Base-by-base conservation (phyloP, 2,797 vertebrate genomes). In the Leuciscus waleckii region DNA sequence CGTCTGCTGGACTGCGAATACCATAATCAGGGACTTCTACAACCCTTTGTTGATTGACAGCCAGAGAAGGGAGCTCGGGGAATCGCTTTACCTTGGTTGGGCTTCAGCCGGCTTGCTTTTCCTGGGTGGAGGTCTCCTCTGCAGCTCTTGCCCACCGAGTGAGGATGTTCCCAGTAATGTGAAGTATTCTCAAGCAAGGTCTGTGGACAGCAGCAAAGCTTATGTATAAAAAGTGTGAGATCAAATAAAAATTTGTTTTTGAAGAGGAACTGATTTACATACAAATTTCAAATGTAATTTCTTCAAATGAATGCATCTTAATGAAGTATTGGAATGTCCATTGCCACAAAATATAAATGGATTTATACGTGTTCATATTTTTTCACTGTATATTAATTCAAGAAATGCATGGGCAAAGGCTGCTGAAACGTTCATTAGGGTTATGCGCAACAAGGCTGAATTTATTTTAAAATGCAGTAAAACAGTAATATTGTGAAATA, bases 11-110 rank as follows among this genome's bases (percentile, higher is more conserved):
- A 96, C 96, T 0, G 97, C 97, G 75, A 94, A 96, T 92, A 88
- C 26, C 82, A 49, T 97, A 90, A 93, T 99, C 85, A 91, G n/a
- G 1, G 88, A 97, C 26, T 98, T 98, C 94, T 97, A 98, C 95
- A 95, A 96, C 90, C 97, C 97, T 0, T 0, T 96, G 81, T 1
- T 93, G 2, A 0, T 11, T 0, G 26, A 89, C 0, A 81, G 93
- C 1, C 95, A 95, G 93, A 98, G 96, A 91, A 94, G 88, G 19
- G 98, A 98, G 90, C 91, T 99, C 14, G 98, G 98, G 0, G 94
- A 96, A 0, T 92, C 97, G 0, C 95, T 99, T 75, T 99, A 98
- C 87, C 94, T 99, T 6, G 98, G 98, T 86, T 99, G 97, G 97
- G 98, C 95, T 0, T 91, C 96, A 9, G 79, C 96, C 0, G 95